A percentile compares a stretch with the other conserved stretches of the same genome.
phyloP scores from a whole-genome alignment of 2,888 invertebrate species.

The Holacanthella duospinosa region DNA sequence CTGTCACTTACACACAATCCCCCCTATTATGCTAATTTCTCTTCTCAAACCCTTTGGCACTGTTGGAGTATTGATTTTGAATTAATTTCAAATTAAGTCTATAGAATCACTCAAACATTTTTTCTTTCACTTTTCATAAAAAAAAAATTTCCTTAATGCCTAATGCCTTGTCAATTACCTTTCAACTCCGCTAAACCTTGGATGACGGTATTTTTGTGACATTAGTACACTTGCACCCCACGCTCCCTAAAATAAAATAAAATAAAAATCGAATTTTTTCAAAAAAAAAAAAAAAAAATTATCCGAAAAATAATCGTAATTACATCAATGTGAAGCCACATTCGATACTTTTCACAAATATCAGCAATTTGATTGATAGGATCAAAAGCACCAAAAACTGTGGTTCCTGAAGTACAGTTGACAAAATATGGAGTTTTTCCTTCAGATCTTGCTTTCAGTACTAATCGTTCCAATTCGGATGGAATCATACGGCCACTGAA shows the following conservation, averaged over 20 bases:
- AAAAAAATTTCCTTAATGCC: neutral
- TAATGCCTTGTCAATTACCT: constrained; percentile 50
- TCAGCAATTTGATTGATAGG: constrained; percentile 86
- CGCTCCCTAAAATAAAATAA: constrained; percentile 58
- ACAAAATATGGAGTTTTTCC: constrained; percentile 94
- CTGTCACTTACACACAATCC: neutral
- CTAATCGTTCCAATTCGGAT: constrained; percentile 73
- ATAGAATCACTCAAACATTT: neutral
- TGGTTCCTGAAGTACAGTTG: constrained; percentile 88
- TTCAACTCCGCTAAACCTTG: constrained; percentile 77
- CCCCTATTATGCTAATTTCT: neutral
- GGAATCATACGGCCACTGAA: constrained; percentile 76
- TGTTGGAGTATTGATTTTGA: too few species aligned
- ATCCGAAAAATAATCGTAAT: constrained; percentile 45
- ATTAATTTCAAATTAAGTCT: too few species aligned
- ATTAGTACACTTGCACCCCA: constrained; percentile 89
- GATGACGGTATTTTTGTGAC: constrained; percentile 82
- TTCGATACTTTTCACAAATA: constrained; percentile 82
- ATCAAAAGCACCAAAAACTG: constrained; percentile 94
- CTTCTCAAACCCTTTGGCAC: neutral
- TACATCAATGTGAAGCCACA: constrained; percentile 98
- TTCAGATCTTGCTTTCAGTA: constrained; percentile 67
- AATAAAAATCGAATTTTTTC: neutral
- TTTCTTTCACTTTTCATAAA: too few species aligned
- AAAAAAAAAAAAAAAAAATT: neutral